Base-by-base conservation (phyloP, 2,113 vertebrate genomes). In the Arenaria interpres region DNA sequence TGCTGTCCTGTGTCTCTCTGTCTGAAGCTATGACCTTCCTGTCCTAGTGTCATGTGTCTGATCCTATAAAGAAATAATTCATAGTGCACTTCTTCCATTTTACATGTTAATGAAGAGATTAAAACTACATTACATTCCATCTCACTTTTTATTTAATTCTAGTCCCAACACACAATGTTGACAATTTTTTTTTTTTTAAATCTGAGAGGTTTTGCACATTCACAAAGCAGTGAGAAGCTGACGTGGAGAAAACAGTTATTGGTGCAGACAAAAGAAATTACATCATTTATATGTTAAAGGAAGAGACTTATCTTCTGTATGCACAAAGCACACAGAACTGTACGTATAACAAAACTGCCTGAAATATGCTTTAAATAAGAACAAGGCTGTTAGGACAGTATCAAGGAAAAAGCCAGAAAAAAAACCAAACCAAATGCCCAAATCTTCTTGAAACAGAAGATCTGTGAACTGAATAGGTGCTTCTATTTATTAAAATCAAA, bases 11-110 rank as follows among this genome's bases (percentile, higher is more conserved):
- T 89, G 83, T 91, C 66, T 90, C 88, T 95, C 90, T 85, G 77
- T 89, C 88, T 95, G 92, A 82, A 91, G 80, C 57, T 89, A 46
- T 96, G 94, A 96, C 88, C 90, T 97, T 96, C 89, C 92, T 89
- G 56, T 97, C 69, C 62, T 59, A 69, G 71, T 91, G 86, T 73
- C 89, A 93, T 50, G 32, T 85, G 84, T 95, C 95, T 93, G 80
- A 75, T 62, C 1, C 5, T 56, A 86, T 72, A 93, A 93, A 89
- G 85, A 93, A 95, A 95, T 93, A 95, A 90, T 89, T 95, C 77
- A 62, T 37, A 69, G 66, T 27, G 19, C 25, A 62, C 32, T 56
- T 73, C 68, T 93, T 72, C 19, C 14, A 45, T 89, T 95, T 89
- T 87, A 85, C 14, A 11, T 57, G 39, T 62, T 81, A 88, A 91